A percentile compares a stretch with the other conserved stretches of the same genome.
These are phyloP conservation scores for Sarcophaga subvicina DNA, from an alignment of 2,888 invertebrate species.

Conservation along the genomic window DNA sequence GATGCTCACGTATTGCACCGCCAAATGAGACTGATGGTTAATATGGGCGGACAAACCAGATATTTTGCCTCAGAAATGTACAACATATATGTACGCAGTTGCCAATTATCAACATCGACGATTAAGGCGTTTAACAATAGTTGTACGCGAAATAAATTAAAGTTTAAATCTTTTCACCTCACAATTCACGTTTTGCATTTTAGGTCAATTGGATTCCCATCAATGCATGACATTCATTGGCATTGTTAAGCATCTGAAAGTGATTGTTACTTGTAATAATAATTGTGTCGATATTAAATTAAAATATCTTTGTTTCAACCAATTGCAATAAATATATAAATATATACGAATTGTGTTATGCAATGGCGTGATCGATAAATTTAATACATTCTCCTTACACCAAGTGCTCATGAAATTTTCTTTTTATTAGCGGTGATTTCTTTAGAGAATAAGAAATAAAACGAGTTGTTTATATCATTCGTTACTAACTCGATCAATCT, in stretches of 20 bases:
- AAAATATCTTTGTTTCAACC: background rate
- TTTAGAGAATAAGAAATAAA: too few species aligned
- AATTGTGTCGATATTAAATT: background rate
- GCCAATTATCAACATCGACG: conserved; percentile 44
- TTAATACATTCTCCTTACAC: too few species aligned
- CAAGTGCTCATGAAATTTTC: too few species aligned
- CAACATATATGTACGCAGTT: conserved; percentile 4
- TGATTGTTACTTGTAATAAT: conserved; percentile 24
- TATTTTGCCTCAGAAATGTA: background rate
- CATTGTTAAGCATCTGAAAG: conserved; percentile 22
- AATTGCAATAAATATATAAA: background rate
- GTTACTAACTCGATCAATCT: too few species aligned
- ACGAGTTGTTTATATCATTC: too few species aligned
- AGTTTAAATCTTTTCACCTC: conserved; percentile 16
- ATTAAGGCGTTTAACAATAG: conserved; percentile 41
- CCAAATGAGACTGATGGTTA: background rate
- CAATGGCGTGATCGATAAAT: too few species aligned
- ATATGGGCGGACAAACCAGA: background rate
- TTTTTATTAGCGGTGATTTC: too few species aligned
- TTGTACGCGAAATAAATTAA: conserved; percentile 22
- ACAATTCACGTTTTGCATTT: conserved; percentile 43
- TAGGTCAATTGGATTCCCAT: conserved; percentile 51
- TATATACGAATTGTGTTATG: background rate
- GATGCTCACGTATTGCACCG: background rate
- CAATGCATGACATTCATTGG: conserved; percentile 22